A percentile compares a stretch with the other conserved stretches of the same genome.
phyloP scores from a whole-genome alignment of 2,113 vertebrate genomes.

The Protomyctophum bolini region DNA sequence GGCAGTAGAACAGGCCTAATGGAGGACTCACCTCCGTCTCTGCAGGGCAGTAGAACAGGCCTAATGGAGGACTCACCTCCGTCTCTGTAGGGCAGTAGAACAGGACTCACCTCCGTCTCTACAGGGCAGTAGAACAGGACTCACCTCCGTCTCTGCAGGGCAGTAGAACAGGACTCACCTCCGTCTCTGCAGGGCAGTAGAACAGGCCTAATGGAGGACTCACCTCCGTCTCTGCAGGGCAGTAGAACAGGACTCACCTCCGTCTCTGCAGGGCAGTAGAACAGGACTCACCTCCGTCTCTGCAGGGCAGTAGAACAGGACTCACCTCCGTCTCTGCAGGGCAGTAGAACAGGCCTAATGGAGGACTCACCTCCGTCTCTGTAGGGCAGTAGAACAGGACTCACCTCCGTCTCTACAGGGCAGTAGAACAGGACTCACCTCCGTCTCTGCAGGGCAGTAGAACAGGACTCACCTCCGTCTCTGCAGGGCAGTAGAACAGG shows the following conservation, averaged over 20 bases:
- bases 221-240: slow-evolving; percentile 85
- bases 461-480: slow-evolving; percentile 81
- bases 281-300: slow-evolving; percentile 83
- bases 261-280: slow-evolving; percentile 85
- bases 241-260: slow-evolving; percentile 86
- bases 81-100: slow-evolving; percentile 86
- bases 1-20: no score
- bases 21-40: slow-evolving; percentile 83
- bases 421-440: slow-evolving; percentile 85
- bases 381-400: slow-evolving; percentile 82
- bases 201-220: no score
- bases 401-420: slow-evolving; percentile 85
- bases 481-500: slow-evolving; percentile 87
- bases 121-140: slow-evolving; percentile 82
- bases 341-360: no score
- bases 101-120: slow-evolving; percentile 82
- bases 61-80: slow-evolving; percentile 80
- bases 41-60: slow-evolving; percentile 86
- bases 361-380: slow-evolving; percentile 82
- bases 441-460: slow-evolving; percentile 86
- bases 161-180: slow-evolving; percentile 85
- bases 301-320: slow-evolving; percentile 82
- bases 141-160: slow-evolving; percentile 85
- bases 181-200: slow-evolving; percentile 86
- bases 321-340: slow-evolving; percentile 85